phyloP scores from a whole-genome alignment of 2,888 invertebrate species.

The Dione juno region DNA sequence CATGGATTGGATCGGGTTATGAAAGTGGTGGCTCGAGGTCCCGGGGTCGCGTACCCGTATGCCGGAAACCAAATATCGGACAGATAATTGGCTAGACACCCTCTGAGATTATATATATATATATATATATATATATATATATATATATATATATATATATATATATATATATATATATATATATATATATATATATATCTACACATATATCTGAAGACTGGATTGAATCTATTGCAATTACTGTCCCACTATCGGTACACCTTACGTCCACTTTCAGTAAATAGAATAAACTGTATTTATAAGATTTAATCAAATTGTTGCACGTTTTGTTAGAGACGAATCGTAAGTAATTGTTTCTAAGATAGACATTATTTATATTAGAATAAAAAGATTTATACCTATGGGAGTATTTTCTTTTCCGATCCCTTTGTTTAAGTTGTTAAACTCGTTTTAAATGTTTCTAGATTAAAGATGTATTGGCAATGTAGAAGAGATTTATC shows the following conservation, averaged over 20 bases:
- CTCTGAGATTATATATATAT: too few species aligned
- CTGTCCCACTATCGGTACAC: background rate
- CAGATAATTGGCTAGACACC: too few species aligned
- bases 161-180: too few species aligned
- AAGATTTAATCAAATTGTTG: slow-evolving; percentile 33
- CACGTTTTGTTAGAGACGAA: slow-evolving; percentile 22
- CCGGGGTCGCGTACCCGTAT: too few species aligned
- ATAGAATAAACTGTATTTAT: slow-evolving; percentile 22
- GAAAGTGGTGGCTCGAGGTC: too few species aligned
- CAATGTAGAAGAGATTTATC: background rate
- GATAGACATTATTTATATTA: slow-evolving; percentile 31
- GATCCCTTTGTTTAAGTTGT: slow-evolving; percentile 12
- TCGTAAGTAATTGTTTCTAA: slow-evolving; percentile 36
- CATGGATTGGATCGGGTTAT: too few species aligned
- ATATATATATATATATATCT: too few species aligned
- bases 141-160: too few species aligned
- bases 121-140: too few species aligned
- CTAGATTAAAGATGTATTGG: slow-evolving; percentile 9
- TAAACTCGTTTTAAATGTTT: slow-evolving; percentile 11
- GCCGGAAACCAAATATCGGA: too few species aligned
- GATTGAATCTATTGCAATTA: too few species aligned
- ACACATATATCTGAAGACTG: too few species aligned
- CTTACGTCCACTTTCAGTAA: background rate
- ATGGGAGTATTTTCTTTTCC: slow-evolving; percentile 25
- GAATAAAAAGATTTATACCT: slow-evolving; percentile 30